These are phyloP conservation scores for Cyrtodaria siliqua DNA, from an alignment of 2,888 invertebrate species.

Conservation along the genomic window DNA sequence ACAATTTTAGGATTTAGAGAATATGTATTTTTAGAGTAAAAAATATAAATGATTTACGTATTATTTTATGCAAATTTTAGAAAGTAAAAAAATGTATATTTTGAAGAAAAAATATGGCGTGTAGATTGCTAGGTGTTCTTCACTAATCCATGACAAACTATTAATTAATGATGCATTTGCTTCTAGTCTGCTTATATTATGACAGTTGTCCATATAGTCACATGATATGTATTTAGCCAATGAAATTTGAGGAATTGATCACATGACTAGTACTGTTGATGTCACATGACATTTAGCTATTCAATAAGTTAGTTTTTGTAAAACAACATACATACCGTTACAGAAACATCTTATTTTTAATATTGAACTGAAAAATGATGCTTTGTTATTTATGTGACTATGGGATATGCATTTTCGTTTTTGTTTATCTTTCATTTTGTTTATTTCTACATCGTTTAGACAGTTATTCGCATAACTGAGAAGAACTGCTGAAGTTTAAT, in stretches of 20 bases:
- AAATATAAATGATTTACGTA: neutral
- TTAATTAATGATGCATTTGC: constrained; percentile 38
- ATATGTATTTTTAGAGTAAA: constrained; percentile 1
- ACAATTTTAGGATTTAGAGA: neutral
- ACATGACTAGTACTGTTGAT: no score
- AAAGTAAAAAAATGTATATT: constrained; percentile 10
- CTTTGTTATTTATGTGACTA: no score
- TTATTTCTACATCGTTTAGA: constrained; percentile 9
- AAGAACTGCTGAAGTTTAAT: constrained; percentile 44
- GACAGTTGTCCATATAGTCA: constrained; percentile 25
- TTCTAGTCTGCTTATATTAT: constrained; percentile 55
- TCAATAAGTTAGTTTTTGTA: no score
- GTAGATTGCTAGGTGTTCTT: neutral
- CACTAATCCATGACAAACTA: constrained; percentile 28
- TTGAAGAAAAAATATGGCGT: neutral
- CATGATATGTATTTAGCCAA: neutral
- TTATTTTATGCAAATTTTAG: constrained; percentile 18
- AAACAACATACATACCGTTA: no score
- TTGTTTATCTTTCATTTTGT: neutral
- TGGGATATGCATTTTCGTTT: constrained; percentile 6
- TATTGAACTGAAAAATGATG: no score
- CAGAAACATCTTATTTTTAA: no score
- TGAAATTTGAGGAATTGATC: neutral
- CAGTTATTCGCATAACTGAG: constrained; percentile 34
- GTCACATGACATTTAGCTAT: no score